Evolutionary conservation across 92 coral and sea anemone genomes (phyloP).

Genomic region (Meandrina meandrites): DNA sequence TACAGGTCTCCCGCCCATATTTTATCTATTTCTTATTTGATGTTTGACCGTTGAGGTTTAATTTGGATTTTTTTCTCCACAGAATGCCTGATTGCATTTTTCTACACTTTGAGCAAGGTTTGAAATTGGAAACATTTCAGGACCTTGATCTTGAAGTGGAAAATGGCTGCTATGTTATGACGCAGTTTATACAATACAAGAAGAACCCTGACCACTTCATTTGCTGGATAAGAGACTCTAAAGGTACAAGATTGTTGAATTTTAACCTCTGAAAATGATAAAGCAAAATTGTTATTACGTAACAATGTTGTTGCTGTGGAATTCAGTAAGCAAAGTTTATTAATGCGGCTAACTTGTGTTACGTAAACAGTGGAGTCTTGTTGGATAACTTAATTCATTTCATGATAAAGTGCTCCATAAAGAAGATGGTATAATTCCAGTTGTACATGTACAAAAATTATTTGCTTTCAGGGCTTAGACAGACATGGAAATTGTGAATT

Average conservation of each 20-base stretch:
- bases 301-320: neutral
- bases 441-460: too few species aligned
- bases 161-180: constrained; percentile 50
- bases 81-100: constrained; percentile 77
- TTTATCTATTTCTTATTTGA: too few species aligned
- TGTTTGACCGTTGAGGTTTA: neutral
- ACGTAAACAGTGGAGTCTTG: too few species aligned
- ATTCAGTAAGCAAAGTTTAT: neutral
- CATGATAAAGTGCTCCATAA: neutral
- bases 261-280: too few species aligned
- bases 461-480: neutral
- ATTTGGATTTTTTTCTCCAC: constrained; percentile 5
- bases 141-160: constrained; percentile 49
- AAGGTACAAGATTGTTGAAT: constrained; percentile 53
- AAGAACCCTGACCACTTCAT: constrained; percentile 89
- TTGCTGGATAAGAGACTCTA: constrained; percentile 75
- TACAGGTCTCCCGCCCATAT: too few species aligned
- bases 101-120: constrained; percentile 85
- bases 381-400: too few species aligned
- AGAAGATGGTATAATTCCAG: neutral
- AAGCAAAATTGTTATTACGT: too few species aligned
- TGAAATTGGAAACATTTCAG: constrained; percentile 54
- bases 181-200: constrained; percentile 83
- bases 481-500: too few species aligned
- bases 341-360: neutral